Base-by-base conservation (phyloP, 1,140 invertebrate species). In the Chlorops oryzae region DNA sequence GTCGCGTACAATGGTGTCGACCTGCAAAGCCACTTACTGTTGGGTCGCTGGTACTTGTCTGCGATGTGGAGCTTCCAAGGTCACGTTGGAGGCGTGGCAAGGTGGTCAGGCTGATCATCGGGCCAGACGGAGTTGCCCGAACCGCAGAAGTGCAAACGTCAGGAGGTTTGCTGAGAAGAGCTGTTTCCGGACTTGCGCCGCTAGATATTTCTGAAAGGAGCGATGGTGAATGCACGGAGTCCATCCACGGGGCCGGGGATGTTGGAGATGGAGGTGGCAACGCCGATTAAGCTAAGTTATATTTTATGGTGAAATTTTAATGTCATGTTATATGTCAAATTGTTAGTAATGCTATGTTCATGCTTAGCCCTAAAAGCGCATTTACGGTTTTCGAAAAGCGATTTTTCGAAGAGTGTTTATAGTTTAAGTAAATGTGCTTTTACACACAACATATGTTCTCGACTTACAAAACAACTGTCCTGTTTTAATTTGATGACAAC, bases 91-190 rank as follows among this genome's bases (percentile, higher is more conserved):
- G 9, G 15, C 13, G 28, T 32, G 65, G 60, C 2, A 20, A 45
- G 0, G 24, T 58, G n/a, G 7, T 32, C 7, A 32, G n/a, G n/a
- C 28, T 32, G 7, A 7, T 9, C 28, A 66, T 69, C 0, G 72
- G 66, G 4, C 12, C 47, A 1, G 71, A 73, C 51, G 48, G 55
- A 9, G 35, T 56, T 9, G 62, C 69, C 2, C 50, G 65, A 23
- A 54, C 56, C 3, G 69, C 56, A 2, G 57, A 59, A 25, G 42
- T 71, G 5, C 43, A 28, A 6, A 70, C 67, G 5, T 50, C 39
- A 18, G 54, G 48, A 27, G 62, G 67, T 9, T 42, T 45, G 28
- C n/a, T 32, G 7, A 32, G n/a, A 32, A 32, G 28, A n/a, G 7
- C 28, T 9, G 28, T 32, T 9, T 32, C 28, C 28, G n/a, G n/a